These are phyloP conservation scores for Nothobranchius kuhntae DNA, from an alignment of 2,113 vertebrate species.

Conservation along the genomic window DNA sequence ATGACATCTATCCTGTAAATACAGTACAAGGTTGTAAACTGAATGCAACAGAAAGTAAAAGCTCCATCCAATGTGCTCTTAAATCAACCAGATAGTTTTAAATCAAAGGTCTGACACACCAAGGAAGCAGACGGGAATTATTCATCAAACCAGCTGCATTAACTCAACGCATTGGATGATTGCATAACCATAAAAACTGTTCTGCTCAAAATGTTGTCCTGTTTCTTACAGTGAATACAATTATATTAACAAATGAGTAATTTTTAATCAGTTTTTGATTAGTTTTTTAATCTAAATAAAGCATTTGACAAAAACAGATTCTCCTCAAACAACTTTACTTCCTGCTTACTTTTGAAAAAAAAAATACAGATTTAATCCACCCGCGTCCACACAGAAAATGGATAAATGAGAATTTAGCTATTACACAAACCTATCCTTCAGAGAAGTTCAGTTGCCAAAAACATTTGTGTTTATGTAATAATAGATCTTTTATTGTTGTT, in stretches of 20 bases:
- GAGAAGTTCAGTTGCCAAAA: constrained; percentile 43
- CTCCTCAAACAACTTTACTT: constrained; percentile 4
- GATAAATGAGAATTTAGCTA: constrained; percentile 47
- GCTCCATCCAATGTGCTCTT: neutral
- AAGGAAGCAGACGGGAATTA: neutral
- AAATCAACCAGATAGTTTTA: neutral
- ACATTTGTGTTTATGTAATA: constrained; percentile 7
- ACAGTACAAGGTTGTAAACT: neutral
- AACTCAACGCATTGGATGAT: neutral
- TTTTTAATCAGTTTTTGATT: neutral
- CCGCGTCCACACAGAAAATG: constrained; percentile 51
- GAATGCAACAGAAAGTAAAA: neutral
- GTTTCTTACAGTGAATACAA: neutral
- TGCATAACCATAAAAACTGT: too few species aligned
- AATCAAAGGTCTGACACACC: neutral
- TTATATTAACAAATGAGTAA: neutral
- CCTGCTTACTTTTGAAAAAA: constrained; percentile 55
- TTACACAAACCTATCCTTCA: constrained; percentile 21
- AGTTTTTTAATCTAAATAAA: neutral
- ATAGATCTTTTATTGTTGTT: constrained; percentile 32
- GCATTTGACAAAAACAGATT: constrained; percentile 4
- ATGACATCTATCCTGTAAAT: too few species aligned
- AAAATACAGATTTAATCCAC: constrained; percentile 36
- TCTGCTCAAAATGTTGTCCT: neutral
- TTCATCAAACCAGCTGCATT: neutral